phyloP scores from a whole-genome alignment of 1,140 invertebrate species.

The Aleiodes sp. region DNA sequence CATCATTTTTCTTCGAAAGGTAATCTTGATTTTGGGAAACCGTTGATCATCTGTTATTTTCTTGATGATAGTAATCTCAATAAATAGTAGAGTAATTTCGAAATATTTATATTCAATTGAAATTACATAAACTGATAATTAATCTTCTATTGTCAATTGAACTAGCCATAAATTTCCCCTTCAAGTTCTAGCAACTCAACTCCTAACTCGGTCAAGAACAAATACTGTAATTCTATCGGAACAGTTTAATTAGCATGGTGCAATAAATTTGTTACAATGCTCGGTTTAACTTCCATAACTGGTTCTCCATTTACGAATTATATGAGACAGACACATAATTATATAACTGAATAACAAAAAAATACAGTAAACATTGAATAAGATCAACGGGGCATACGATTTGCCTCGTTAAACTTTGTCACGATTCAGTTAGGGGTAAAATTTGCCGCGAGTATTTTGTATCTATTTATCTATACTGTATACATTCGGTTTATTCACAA shows the following conservation, averaged over 20 bases:
- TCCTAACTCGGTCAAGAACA: slow-evolving; percentile 11
- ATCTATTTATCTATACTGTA: background rate
- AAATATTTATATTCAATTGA: background rate
- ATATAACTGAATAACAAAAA: slow-evolving; percentile 21
- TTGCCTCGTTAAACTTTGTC: slow-evolving; percentile 23
- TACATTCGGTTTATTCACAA: slow-evolving; percentile 1
- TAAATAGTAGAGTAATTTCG: background rate
- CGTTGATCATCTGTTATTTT: background rate
- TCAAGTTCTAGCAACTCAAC: background rate
- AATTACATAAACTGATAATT: background rate
- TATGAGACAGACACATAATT: background rate
- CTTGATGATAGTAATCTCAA: background rate
- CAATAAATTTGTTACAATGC: slow-evolving; percentile 18
- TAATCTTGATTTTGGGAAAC: too few relatives aligned
- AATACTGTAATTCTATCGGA: background rate
- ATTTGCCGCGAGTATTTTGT: slow-evolving; percentile 14
- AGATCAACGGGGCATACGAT: slow-evolving; percentile 17
- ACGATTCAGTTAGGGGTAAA: background rate
- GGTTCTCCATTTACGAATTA: background rate
- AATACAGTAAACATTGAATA: slow-evolving; percentile 11
- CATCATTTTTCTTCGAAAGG: background rate
- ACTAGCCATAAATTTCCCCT: background rate
- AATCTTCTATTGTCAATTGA: slow-evolving; percentile 1
- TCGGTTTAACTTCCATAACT: background rate
- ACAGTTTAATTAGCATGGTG: slow-evolving; percentile 21